Percentiles rank a stretch among this genome's conserved stretches.
These are phyloP conservation scores for Stichodactyla mertensii DNA, from an alignment of 64 coral and sea anemone genomes.

Conservation along the genomic window DNA sequence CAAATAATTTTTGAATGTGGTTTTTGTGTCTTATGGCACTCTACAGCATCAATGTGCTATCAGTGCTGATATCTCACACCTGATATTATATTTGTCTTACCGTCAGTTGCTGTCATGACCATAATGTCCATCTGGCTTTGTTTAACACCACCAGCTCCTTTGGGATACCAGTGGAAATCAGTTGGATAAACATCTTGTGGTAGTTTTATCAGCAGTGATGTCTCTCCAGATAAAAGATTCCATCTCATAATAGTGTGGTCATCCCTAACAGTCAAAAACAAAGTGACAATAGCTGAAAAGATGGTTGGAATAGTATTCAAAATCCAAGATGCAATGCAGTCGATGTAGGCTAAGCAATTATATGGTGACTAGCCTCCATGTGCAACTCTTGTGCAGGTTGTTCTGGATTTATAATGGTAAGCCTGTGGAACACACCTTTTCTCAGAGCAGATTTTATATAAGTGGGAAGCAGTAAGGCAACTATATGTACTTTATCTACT, in stretches of 20 bases:
- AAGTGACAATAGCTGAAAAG: neutral
- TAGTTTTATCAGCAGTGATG: constrained; percentile 58
- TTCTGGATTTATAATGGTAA: too few relatives aligned
- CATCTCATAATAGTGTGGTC: neutral
- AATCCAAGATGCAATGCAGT: neutral
- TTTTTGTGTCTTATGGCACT: neutral
- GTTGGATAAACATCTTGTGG: constrained; percentile 83
- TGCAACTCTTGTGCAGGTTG: too few relatives aligned
- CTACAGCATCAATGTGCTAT: neutral
- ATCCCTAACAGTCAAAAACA: neutral
- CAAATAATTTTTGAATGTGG: neutral
- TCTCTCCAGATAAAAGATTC: constrained; percentile 11
- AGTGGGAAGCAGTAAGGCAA: constrained; percentile 60
- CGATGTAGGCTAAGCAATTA: neutral
- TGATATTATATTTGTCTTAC: constrained; percentile 18
- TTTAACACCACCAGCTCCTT: constrained; percentile 75
- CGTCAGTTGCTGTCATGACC: constrained; percentile 92
- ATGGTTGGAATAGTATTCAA: neutral
- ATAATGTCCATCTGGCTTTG: constrained; percentile 85
- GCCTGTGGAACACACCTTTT: too few relatives aligned
- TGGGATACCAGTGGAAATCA: constrained; percentile 94
- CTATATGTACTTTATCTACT: neutral
- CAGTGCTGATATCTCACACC: neutral
- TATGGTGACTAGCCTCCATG: too few relatives aligned
- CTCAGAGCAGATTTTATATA: neutral